These are phyloP conservation scores for Nyctereutes procyonoides DNA, from an alignment of 2,113 vertebrate species.

Conservation along the genomic window DNA sequence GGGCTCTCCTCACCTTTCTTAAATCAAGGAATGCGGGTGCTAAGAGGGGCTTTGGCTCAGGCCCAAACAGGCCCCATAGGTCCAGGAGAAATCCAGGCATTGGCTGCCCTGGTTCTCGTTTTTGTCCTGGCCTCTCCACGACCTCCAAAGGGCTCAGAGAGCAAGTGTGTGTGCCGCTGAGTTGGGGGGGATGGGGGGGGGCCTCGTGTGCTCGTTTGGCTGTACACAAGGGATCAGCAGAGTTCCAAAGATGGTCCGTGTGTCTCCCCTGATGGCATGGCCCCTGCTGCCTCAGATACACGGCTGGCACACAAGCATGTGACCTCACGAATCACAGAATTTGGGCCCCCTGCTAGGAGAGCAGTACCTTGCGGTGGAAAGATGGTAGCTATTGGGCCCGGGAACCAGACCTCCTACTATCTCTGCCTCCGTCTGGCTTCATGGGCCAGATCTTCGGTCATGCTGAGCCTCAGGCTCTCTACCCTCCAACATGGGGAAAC, in stretches of 20 bases:
- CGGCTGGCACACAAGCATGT: neutral
- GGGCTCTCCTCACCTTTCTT: slow-evolving; percentile 31
- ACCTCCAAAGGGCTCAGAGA: neutral
- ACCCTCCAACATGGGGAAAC: neutral
- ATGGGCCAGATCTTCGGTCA: neutral
- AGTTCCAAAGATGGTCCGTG: neutral
- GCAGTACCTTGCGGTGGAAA: neutral
- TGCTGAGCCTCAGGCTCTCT: neutral
- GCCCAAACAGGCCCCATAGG: neutral
- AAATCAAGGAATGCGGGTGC: slow-evolving; percentile 13
- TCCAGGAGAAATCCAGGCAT: neutral
- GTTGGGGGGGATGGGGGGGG: neutral
- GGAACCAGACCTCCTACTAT: neutral
- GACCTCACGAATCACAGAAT: neutral
- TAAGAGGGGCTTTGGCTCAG: slow-evolving; percentile 31
- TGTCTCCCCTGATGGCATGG: too few species aligned
- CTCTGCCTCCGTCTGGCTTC: neutral
- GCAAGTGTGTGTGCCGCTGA: too few species aligned
- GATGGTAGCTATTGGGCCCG: neutral
- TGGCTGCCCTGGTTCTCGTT: neutral
- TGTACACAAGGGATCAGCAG: neutral
- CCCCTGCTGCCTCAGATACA: neutral
- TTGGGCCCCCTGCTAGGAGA: neutral
- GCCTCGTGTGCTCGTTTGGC: neutral
- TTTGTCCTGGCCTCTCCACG: neutral